Percentiles rank a stretch among this genome's conserved stretches.
These are phyloP conservation scores for Ophion obscuratus DNA, from an alignment of 2,888 invertebrate species.

Conservation along the genomic window DNA sequence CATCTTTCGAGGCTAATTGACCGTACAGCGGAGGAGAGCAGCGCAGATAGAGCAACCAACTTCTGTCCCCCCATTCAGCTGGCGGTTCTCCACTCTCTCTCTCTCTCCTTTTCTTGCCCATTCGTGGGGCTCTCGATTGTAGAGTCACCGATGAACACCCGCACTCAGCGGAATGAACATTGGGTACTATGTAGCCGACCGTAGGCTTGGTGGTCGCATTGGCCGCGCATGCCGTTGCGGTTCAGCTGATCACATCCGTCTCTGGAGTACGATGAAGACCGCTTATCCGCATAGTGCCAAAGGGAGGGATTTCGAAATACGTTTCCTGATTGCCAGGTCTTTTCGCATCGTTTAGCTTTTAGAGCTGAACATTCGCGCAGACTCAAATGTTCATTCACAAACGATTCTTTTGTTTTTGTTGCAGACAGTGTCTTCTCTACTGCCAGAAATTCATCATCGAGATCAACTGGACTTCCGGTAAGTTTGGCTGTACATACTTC, in stretches of 20 bases:
- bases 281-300: conserved; percentile 42
- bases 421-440: conserved; percentile 42
- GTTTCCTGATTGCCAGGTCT: no score
- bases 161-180: conserved; percentile 40
- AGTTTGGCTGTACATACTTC: background rate
- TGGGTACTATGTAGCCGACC: conserved; percentile 48
- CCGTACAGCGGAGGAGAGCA: conserved; percentile 59
- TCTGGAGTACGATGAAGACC: conserved; percentile 46
- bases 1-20: conserved; percentile 67
- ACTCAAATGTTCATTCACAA: background rate
- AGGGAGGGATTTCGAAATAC: background rate
- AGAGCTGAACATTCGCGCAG: background rate
- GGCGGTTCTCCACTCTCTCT: conserved; percentile 17
- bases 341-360: background rate
- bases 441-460: background rate
- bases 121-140: conserved; percentile 19
- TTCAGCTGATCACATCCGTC: conserved; percentile 45
- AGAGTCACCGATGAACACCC: conserved; percentile 28
- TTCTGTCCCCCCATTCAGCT: conserved; percentile 49
- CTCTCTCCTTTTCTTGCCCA: conserved; percentile 27
- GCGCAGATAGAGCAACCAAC: conserved; percentile 39
- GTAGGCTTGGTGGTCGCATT: conserved; percentile 46
- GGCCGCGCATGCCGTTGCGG: conserved; percentile 7
- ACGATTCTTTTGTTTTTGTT: conserved; percentile 33
- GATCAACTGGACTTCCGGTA: conserved; percentile 37